These are phyloP conservation scores for Neotragus pygmaeus DNA, from an alignment of 2,113 vertebrate species.

Conservation along the genomic window DNA sequence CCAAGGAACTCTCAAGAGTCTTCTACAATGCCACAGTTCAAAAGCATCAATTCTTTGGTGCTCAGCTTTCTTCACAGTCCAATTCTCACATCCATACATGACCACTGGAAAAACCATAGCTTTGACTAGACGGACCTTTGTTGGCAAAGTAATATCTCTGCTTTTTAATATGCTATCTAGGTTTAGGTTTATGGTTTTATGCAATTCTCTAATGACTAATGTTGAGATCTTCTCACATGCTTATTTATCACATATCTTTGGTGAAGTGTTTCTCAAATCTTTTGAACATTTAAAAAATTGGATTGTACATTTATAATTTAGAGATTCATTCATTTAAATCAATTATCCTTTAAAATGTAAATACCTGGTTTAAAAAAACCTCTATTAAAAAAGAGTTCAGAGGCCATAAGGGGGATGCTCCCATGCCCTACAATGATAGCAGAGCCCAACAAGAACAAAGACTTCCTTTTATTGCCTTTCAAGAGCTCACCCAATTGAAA, in stretches of 20 bases:
- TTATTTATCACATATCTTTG: not conserved
- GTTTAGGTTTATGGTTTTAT: not conserved
- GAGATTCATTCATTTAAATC: not conserved
- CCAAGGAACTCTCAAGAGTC: too few relatives aligned
- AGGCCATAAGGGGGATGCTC: not conserved
- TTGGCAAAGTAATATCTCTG: too few relatives aligned
- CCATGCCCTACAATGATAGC: not conserved
- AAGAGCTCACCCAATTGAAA: not conserved
- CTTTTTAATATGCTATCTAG: too few relatives aligned
- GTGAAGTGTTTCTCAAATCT: not conserved
- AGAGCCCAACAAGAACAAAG: not conserved
- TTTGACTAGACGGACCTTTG: too few relatives aligned
- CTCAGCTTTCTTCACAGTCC: too few relatives aligned
- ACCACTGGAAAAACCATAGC: too few relatives aligned
- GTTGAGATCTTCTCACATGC: not conserved
- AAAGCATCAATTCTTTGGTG: too few relatives aligned
- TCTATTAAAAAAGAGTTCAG: not conserved
- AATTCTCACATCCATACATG: too few relatives aligned
- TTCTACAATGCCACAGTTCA: too few relatives aligned
- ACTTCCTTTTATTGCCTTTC: not conserved
- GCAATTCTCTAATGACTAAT: not conserved
- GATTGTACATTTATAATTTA: not conserved
- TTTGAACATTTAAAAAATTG: not conserved
- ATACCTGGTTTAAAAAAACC: not conserved
- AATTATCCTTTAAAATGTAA: not conserved